Base-by-base conservation (phyloP, 2,888 invertebrate genomes). In the Hydrotaea diabolus region DNA sequence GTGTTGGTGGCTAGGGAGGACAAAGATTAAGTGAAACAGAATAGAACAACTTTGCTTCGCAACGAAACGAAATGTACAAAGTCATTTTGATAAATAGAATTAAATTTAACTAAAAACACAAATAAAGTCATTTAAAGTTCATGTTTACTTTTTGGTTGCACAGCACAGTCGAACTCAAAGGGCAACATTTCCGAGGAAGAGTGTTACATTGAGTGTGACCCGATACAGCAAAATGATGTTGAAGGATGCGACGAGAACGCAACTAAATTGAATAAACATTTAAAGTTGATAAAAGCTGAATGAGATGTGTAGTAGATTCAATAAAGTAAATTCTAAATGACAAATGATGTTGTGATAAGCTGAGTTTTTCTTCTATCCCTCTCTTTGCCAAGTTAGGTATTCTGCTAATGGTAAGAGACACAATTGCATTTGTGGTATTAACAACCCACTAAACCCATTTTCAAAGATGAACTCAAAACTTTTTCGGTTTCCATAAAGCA, bases 271-370 rank as follows among this genome's bases (percentile, higher is more conserved):
- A 43, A 69, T 23, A 69, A 69, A 69, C 69, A 69, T 69, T 69
- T 69, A 46, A 69, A 69, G 46, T 23, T 69, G 69, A 69, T 21
- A 69, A 69, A 46, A 69, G 69, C 46, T 69, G 46, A 69, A 69
- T 43, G 69, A 13, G 69, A 23, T 46, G 69, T 0, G 46, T 23
- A 46, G 69, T 46, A 69, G 46, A 69, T 46, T 46, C 23, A 69
- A 69, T 69, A 69, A 69, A 69, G 69, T 69, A 69, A 69, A 69
- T 69, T 46, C 69, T 69, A 46, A 69, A 46, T 69, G 69, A 69
- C 69, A 69, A 69, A 69, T 69, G 69, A 69, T 69, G 69, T 69
- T 69, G 69, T 69, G 69, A 69, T 69, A 69, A 69, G 69, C 69
- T 69, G 43, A 39, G 43, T 66, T 43, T 2, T 39, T 66, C 17